These are phyloP conservation scores for Mesorhabditis spiculigera DNA, from an alignment of 2,888 invertebrate species.

Conservation along the genomic window DNA sequence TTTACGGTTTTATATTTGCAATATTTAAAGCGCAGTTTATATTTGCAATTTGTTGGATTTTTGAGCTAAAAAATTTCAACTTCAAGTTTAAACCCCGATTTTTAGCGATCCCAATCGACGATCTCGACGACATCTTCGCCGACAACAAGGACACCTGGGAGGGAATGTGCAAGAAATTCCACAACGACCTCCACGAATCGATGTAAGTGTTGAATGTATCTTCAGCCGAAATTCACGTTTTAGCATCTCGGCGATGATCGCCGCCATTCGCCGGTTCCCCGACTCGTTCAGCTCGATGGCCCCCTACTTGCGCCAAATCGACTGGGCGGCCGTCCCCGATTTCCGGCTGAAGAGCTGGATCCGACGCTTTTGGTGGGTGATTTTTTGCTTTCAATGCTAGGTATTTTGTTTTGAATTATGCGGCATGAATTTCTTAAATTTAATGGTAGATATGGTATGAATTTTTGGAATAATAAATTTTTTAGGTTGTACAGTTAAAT, in stretches of 20 bases:
- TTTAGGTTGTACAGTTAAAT: too few species aligned
- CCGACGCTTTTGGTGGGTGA: neutral
- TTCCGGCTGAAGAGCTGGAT: neutral
- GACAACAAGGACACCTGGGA: neutral
- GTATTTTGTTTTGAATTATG: too few species aligned
- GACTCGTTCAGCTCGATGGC: neutral
- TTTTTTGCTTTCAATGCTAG: neutral
- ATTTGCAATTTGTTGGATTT: too few species aligned
- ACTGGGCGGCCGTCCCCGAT: neutral
- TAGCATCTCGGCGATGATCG: neutral
- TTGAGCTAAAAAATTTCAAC: too few species aligned
- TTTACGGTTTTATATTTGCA: too few species aligned
- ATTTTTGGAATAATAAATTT: too few species aligned
- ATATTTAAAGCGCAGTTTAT: too few species aligned
- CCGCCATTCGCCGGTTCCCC: neutral
- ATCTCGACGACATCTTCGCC: neutral
- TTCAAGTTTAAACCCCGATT: neutral
- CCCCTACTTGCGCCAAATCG: neutral
- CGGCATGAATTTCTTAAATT: too few species aligned
- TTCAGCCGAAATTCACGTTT: neutral
- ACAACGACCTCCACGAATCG: neutral
- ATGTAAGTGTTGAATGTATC: neutral
- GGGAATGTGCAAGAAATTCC: neutral
- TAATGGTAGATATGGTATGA: too few species aligned
- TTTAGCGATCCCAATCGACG: constrained; percentile 4